These are phyloP conservation scores for Antitype chi DNA, from an alignment of 2,888 invertebrate species.

Conservation along the genomic window DNA sequence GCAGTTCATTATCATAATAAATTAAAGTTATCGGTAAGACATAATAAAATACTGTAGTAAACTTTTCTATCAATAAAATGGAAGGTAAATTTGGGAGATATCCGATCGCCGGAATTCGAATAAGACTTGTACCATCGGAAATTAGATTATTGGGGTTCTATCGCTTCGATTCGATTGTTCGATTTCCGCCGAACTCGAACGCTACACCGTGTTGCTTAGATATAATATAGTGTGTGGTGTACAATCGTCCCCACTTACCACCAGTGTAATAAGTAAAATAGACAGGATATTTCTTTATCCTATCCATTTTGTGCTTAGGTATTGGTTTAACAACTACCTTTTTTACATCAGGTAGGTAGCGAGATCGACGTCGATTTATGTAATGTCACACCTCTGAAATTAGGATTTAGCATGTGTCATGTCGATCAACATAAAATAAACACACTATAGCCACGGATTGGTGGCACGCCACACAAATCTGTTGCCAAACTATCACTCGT, in stretches of 20 bases:
- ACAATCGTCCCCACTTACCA: not conserved
- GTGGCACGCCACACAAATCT: conserved; percentile 16
- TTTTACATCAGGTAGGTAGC: not conserved
- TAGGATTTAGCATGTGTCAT: not conserved
- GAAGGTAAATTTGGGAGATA: not conserved
- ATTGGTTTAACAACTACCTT: not conserved
- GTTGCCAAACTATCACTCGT: conserved; percentile 48
- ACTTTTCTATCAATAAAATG: not conserved
- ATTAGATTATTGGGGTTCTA: conserved; percentile 11
- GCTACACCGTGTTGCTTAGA: not conserved
- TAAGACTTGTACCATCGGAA: not conserved
- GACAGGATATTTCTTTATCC: not conserved
- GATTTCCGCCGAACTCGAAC: not conserved
- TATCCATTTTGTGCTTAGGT: not conserved
- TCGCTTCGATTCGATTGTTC: not conserved
- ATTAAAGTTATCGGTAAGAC: not conserved
- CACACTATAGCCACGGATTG: conserved; percentile 1
- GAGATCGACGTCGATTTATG: not conserved
- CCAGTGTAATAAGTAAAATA: not conserved
- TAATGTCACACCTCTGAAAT: not conserved
- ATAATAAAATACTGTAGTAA: conserved; percentile 8
- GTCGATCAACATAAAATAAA: conserved; percentile 14
- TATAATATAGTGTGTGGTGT: not conserved
- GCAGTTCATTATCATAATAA: conserved; percentile 12
- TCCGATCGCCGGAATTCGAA: not conserved